Evolutionary conservation across 2,797 vertebrate genomes (phyloP), one percentile per base, ranked within the genome.

Genomic region (Steatocranus sp.): DNA sequence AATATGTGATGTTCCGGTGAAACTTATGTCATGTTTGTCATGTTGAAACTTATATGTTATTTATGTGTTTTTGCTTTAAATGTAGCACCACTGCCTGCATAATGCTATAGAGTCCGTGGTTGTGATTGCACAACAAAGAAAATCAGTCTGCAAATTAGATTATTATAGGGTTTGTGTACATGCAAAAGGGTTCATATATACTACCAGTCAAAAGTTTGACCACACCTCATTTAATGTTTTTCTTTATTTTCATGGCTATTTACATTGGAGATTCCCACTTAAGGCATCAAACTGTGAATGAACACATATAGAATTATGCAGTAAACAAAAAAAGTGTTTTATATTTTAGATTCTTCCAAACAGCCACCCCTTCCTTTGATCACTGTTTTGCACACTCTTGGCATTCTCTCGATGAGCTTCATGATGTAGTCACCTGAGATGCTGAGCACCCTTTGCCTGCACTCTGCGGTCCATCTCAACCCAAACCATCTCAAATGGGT

Each of bases 1-100:
- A 2, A 27, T 5, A 79, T 6, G 4, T n/a, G 3, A 5, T 1
- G 3, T 10, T 11, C 11, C 9, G n/a, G 5, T 1, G 27, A 41
- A 7, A 27, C 14, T 56, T 56, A n/a, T n/a, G n/a, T n/a, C n/a
- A n/a, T n/a, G n/a, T n/a, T n/a, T n/a, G n/a, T n/a, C n/a, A n/a
- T n/a, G n/a, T n/a, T n/a, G n/a, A n/a, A n/a, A n/a, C n/a, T n/a
- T n/a, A 6, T 30, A 56, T 30, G 17, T 56, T 30, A 56, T 56
- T 30, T 4, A 30, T 9, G 3, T 17, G 53, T 3, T 17, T 56
- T 30, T 30, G 53, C 25, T 56, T 56, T 17, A 56, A 30, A 30
- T 56, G 5, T 30, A 56, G 25, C 3, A 56, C 8, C 25, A 2
- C 25, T 27, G 7, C 51, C 25, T 54, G 51, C 23, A 54, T 54